Conservation (phyloP, 2,888 invertebrate species). For the Acutogordius australiensis region DNA sequence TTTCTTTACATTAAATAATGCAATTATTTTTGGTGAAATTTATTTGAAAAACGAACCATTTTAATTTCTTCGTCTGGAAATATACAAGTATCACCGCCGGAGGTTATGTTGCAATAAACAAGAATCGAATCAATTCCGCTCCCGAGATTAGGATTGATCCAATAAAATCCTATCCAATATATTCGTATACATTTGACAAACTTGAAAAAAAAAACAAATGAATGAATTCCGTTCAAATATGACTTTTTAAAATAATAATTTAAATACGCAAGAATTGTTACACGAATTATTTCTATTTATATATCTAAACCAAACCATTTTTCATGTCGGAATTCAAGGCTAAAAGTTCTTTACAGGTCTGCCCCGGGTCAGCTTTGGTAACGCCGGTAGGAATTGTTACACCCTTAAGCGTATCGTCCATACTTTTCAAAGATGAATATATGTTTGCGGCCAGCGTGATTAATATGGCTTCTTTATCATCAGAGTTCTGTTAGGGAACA, state of each 20-base stretch:
- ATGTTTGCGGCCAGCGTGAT: neutral
- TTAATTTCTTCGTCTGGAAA: conserved; percentile 3
- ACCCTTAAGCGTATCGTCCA: neutral
- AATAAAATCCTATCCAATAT: conserved; percentile 9
- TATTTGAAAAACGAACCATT: too few species aligned
- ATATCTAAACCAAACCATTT: too few species aligned
- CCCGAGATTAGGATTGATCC: conserved; percentile 1
- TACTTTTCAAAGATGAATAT: neutral
- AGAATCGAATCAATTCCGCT: neutral
- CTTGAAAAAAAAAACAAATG: too few species aligned
- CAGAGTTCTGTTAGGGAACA: neutral
- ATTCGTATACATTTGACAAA: too few species aligned
- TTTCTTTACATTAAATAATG: too few species aligned
- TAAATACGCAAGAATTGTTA: too few species aligned
- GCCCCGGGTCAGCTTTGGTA: neutral
- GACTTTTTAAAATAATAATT: too few species aligned
- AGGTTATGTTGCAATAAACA: conserved; percentile 1
- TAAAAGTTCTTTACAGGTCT: neutral
- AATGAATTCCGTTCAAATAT: too few species aligned
- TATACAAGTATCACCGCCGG: neutral
- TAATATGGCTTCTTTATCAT: conserved; percentile 6
- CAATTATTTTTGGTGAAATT: too few species aligned
- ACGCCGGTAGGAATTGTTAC: neutral
- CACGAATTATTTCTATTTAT: too few species aligned
- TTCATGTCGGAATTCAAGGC: neutral